Evolutionary conservation across 2,113 vertebrate genomes (phyloP).

Genomic region (Synodontis membranacea): DNA sequence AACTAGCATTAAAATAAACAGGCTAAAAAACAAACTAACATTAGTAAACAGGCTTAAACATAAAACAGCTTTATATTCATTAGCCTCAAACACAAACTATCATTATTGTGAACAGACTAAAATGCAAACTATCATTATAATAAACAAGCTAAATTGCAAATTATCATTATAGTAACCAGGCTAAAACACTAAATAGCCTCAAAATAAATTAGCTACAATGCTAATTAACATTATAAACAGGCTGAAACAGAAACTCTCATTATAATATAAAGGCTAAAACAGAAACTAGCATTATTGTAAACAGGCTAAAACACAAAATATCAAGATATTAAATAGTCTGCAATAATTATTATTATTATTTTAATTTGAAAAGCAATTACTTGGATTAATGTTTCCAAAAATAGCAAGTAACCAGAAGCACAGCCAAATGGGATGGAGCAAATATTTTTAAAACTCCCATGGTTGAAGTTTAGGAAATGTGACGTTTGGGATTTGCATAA

Average conservation of each 20-base stretch:
- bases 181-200: background rate
- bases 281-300: background rate
- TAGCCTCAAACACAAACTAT: background rate
- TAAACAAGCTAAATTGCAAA: background rate
- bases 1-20: background rate
- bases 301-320: background rate
- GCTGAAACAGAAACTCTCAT: too few species aligned
- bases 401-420: background rate
- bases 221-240: too few species aligned
- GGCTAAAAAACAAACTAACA: background rate
- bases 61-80: too few species aligned
- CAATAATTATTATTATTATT: too few species aligned
- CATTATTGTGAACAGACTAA: background rate
- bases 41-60: background rate
- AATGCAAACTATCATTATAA: background rate
- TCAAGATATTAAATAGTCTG: too few species aligned
- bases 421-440: background rate
- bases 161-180: background rate
- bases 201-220: background rate
- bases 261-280: too few species aligned
- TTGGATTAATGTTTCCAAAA: background rate
- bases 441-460: background rate
- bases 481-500: background rate
- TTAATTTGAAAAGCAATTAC: background rate
- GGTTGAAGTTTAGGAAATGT: background rate